phyloP scores from a whole-genome alignment of 2,113 vertebrate genomes.

The Chaetorhynchus papuensis region DNA sequence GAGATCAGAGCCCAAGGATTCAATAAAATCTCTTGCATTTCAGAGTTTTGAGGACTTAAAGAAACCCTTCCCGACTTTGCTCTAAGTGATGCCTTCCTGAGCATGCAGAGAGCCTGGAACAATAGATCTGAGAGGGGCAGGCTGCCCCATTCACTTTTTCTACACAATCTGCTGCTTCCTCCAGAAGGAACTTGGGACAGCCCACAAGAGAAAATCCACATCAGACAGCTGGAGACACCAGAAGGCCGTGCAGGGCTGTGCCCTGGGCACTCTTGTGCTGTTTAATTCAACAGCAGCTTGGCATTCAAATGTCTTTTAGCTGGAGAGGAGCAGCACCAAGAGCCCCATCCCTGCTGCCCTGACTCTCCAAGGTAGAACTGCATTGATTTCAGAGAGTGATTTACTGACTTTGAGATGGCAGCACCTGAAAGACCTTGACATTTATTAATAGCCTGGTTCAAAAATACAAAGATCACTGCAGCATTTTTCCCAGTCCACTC shows the following conservation, averaged over 20 bases:
- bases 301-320: not conserved
- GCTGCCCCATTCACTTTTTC: slow-evolving; percentile 28
- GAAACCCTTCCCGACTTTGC: not conserved
- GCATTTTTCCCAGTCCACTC: not conserved
- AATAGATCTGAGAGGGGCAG: slow-evolving; percentile 5
- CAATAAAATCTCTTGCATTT: not conserved
- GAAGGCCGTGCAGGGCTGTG: not conserved
- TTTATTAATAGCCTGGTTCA: not conserved
- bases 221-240: not conserved
- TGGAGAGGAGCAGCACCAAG: not conserved
- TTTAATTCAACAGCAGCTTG: not conserved
- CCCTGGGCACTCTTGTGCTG: not conserved
- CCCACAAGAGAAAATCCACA: slow-evolving; percentile 17
- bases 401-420: not conserved
- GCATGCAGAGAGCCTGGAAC: slow-evolving; percentile 34
- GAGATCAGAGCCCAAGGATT: not conserved
- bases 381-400: not conserved
- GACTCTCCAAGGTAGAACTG: not conserved
- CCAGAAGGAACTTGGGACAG: not conserved
- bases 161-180: not conserved
- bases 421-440: not conserved
- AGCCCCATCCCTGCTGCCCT: not conserved
- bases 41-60: not conserved
- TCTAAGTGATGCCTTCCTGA: slow-evolving; percentile 18
- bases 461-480: not conserved